Evolutionary conservation across 2,888 invertebrate genomes (phyloP).

Genomic region (Odontocerum albicorne): DNA sequence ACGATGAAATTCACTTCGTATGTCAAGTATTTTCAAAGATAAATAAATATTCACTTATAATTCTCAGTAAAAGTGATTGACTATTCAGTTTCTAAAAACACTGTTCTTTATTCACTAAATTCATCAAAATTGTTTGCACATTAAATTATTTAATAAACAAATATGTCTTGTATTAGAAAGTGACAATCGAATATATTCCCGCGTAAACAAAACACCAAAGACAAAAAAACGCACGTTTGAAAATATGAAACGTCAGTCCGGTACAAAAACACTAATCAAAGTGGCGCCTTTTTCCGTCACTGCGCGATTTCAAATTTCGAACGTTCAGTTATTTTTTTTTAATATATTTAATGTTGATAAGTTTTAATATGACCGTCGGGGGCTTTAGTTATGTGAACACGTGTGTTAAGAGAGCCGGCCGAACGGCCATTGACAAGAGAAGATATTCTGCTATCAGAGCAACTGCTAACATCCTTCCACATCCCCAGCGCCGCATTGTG

Average conservation of each 20-base stretch:
- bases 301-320: constrained; percentile 5
- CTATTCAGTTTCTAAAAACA: too few relatives aligned
- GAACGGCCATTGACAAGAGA: constrained; percentile 63
- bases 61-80: too few relatives aligned
- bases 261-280: too few relatives aligned
- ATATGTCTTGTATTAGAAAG: too few relatives aligned
- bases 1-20: constrained; percentile 4
- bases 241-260: neutral
- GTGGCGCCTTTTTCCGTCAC: too few relatives aligned
- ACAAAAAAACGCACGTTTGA: constrained; percentile 1
- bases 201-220: constrained; percentile 6
- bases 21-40: too few relatives aligned
- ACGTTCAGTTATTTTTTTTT: too few relatives aligned
- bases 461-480: constrained; percentile 15
- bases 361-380: constrained; percentile 20
- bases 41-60: too few relatives aligned
- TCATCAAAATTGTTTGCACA: too few relatives aligned
- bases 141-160: neutral
- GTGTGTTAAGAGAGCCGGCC: constrained; percentile 64
- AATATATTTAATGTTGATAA: constrained; percentile 11
- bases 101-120: too few relatives aligned
- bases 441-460: constrained; percentile 42
- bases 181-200: constrained; percentile 1
- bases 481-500: constrained; percentile 13
- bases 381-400: constrained; percentile 44